Evolutionary conservation across 2,113 vertebrate species (phyloP).

Genomic region (Dipodomys stephensi): DNA sequence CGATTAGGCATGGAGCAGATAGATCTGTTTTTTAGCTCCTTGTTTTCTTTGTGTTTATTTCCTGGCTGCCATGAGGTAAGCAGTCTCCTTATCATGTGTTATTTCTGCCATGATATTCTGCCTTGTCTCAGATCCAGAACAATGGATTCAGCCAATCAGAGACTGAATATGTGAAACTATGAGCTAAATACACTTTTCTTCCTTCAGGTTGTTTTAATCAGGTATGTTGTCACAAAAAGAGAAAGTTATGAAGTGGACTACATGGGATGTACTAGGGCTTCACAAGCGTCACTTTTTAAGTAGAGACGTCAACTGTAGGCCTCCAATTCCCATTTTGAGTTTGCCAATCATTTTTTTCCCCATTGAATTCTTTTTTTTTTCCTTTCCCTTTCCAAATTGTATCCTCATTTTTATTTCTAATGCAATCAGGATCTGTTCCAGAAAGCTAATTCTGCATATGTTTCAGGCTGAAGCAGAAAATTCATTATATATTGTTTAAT

Average conservation of each 20-base stretch:
- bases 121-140: not conserved
- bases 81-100: not conserved
- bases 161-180: not conserved
- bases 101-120: not conserved
- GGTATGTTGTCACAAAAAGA: not conserved
- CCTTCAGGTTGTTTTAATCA: no score
- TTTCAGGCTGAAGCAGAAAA: slow-evolving; percentile 65
- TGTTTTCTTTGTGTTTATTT: not conserved
- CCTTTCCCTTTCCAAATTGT: slow-evolving; percentile 48
- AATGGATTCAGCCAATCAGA: not conserved
- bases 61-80: not conserved
- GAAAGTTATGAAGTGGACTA: not conserved
- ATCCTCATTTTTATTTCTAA: slow-evolving; percentile 59
- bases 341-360: slow-evolving; percentile 38
- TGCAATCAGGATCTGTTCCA: slow-evolving; percentile 69
- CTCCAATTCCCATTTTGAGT: not conserved
- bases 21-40: not conserved
- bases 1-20: no score
- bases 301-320: not conserved
- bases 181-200: not conserved
- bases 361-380: not conserved
- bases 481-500: slow-evolving; percentile 63
- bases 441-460: slow-evolving; percentile 63
- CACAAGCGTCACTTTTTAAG: not conserved
- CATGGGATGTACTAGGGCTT: not conserved